Evolutionary conservation across 1,140 invertebrate species (phyloP), one percentile per base, ranked within the genome.

Genomic region (Pseudobourletiella spinata): DNA sequence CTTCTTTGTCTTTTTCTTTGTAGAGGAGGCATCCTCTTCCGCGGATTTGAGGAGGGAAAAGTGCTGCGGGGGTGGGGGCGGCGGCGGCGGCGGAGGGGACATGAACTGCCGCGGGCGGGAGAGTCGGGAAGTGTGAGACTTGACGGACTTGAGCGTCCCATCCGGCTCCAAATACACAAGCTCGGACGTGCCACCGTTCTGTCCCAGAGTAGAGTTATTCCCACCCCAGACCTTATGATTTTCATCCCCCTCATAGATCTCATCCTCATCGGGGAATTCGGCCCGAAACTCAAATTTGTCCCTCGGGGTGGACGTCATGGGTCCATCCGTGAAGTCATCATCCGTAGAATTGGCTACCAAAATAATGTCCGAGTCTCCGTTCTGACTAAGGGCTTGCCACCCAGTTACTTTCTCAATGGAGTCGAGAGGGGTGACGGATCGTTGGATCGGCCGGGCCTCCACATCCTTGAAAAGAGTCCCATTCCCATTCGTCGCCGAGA

Each of bases 221-320:
- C 86, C 85, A 0, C 85, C 86, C 90, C 90, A 94, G 1, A 94
- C 86, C 75, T 95, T 95, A 73, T 94, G 91, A 71, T 94, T 95
- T 73, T 93, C 90, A 71, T 93, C 88, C 0, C 87, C 89, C 71
- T 91, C 91, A 72, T 88, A 91, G 24, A 89, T 79, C 56, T 86
- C 87, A 1, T 84, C 76, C 44, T 88, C 86, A 65, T 87, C 86
- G n/a, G 70, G 71, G 24, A 68, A 70, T 28, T 65, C 66, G 25
- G 63, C 68, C 29, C 67, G 65, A 29, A 70, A 69, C 26, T 70
- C 66, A 52, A 55, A 68, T 22, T 65, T 67, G 35, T 70, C 61
- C 29, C 52, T 39, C 22, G 57, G 74, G 69, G 63, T 73, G 66
- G 48, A 81, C 79, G 22, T 82, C 80, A 15, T 52, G 0, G 68